phyloP scores from a whole-genome alignment of 2,888 invertebrate genomes.

The Leptinotarsa juncta region DNA sequence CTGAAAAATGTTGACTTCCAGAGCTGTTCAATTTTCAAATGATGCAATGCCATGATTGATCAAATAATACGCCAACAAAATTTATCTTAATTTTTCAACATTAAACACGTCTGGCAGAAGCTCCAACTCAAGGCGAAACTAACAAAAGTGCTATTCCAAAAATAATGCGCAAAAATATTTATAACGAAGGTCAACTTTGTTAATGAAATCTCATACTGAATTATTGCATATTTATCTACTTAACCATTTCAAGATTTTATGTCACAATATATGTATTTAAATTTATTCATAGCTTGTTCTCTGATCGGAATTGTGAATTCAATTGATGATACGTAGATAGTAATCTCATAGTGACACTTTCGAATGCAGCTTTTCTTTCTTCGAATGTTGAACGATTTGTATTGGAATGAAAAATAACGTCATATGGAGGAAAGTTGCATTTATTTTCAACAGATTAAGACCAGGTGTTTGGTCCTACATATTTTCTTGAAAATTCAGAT shows the following conservation, averaged over 20 bases:
- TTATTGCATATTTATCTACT: background rate
- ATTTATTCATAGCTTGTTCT: background rate
- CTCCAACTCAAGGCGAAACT: constrained; percentile 8
- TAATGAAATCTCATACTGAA: constrained; percentile 1
- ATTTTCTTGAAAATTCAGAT: no score
- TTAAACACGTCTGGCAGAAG: background rate
- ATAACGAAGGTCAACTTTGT: constrained; percentile 6
- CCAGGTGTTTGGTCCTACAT: no score
- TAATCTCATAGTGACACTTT: background rate
- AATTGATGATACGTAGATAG: background rate
- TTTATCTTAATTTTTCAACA: background rate
- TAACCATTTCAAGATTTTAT: background rate
- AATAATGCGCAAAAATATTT: constrained; percentile 14
- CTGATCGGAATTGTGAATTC: background rate
- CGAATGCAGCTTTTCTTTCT: no score
- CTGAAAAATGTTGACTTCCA: no score
- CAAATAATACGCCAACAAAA: background rate
- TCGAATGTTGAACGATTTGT: no score
- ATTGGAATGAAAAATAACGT: no score
- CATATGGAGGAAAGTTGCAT: no score
- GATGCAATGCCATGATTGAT: background rate
- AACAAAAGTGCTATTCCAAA: constrained; percentile 2
- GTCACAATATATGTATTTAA: background rate
- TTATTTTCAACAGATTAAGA: no score
- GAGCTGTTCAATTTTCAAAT: background rate